Base-by-base conservation (phyloP, 2,113 vertebrate genomes). In the Aspidoscelis tigris region DNA sequence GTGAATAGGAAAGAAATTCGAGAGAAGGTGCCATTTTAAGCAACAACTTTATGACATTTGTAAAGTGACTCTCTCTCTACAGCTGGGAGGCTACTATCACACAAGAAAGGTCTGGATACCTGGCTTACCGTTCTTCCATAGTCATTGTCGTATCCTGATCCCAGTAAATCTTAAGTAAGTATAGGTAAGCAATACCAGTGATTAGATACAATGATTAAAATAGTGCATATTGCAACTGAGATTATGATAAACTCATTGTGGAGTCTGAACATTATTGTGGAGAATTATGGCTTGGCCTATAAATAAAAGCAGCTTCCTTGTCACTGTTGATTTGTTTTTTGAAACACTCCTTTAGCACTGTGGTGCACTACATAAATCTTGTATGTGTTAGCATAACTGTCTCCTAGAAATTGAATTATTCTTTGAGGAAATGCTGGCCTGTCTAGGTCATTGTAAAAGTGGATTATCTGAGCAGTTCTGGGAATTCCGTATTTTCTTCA, bases 191-290 rank as follows among this genome's bases (percentile, higher is more conserved):
- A 90, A 81, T 82, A 68, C 4, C 66, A 0, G 4, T 1, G 89
- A 87, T 86, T 82, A 89, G 53, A 88, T 55, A 11, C 75, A 86
- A 90, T 81, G 81, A 87, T 90, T 88, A 88, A 92, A 92, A 89
- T 89, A 88, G 87, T 86, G 88, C 87, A 91, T 80, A 39, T 3
- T 65, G 78, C 85, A 43, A 74, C 3, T 82, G 83, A 84, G 84
- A 86, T 83, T 90, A 50, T 41, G 44, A 72, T 88, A 87, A 91
- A 93, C 64, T 78, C 76, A 92, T 86, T n/a, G 33, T 78, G 75
- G 84, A 9, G 88, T 87, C 53, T 6, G 89, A 43, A 68, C 80
- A 78, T 12, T 53, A 80, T 66, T 66, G 76, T 78, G 64, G 85
- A 88, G 86, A 91, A 84, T 44, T 90, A 88, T 83, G 3, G 10